Percentiles rank a stretch among this genome's conserved stretches.
phyloP scores from a whole-genome alignment of 2,113 vertebrate genomes.

The Epinephelus cyanopodus region DNA sequence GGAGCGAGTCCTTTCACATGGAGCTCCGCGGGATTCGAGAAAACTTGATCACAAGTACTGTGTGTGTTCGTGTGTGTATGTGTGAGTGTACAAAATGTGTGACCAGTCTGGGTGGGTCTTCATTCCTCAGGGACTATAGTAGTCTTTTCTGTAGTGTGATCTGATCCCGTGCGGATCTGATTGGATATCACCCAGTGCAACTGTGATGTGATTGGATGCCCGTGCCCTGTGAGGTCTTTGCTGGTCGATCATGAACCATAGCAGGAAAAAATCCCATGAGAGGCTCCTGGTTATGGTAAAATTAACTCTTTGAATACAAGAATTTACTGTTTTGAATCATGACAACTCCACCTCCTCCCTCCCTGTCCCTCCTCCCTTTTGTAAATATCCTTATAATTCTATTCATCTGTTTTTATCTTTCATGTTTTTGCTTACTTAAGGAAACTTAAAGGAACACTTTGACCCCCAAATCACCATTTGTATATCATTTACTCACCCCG shows the following conservation, averaged over 20 bases:
- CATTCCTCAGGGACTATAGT: slow-evolving; percentile 81
- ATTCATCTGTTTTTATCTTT: slow-evolving; percentile 42
- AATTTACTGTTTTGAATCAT: slow-evolving; percentile 63
- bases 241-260: slow-evolving; percentile 36
- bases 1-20: slow-evolving; percentile 45
- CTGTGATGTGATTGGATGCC: slow-evolving; percentile 51
- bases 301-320: slow-evolving; percentile 22
- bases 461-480: too few relatives aligned
- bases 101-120: slow-evolving; percentile 65
- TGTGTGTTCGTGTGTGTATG: slow-evolving; percentile 33
- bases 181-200: slow-evolving; percentile 35
- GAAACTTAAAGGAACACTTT: slow-evolving; percentile 6
- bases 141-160: slow-evolving; percentile 63
- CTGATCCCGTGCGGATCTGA: slow-evolving; percentile 61
- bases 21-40: slow-evolving; percentile 62
- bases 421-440: slow-evolving; percentile 27
- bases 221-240: slow-evolving; percentile 28
- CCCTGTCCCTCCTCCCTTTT: slow-evolving; percentile 34
- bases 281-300: slow-evolving; percentile 5
- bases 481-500: too few relatives aligned
- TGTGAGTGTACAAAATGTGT: slow-evolving; percentile 18
- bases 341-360: slow-evolving; percentile 13
- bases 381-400: slow-evolving; percentile 63
- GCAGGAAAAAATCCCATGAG: slow-evolving; percentile 15
- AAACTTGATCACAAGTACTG: slow-evolving; percentile 75